Percentiles rank a stretch among this genome's conserved stretches.
Conservation (phyloP, 2,888 invertebrate species). For the Hydrotaea cyrtoneurina region DNA sequence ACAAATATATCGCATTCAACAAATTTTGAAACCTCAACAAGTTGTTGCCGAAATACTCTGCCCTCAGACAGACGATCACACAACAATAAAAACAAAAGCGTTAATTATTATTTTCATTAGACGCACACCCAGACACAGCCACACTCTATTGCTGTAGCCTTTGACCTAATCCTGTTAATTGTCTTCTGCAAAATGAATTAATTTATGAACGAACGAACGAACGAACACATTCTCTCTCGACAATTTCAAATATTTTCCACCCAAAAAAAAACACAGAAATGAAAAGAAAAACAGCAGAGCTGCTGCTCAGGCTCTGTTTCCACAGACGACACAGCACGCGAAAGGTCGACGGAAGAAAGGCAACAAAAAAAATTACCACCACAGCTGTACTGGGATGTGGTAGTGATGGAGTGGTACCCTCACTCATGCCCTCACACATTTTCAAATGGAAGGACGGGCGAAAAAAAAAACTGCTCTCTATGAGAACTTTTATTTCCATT, state of each 20-base stretch:
- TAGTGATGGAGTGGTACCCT: slow-evolving; percentile 17
- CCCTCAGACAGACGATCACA: slow-evolving; percentile 10
- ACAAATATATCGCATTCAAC: not conserved
- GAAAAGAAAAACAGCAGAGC: not conserved
- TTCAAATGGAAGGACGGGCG: not conserved
- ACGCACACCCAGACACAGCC: not conserved
- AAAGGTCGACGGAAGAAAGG: not conserved
- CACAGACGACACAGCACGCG: not conserved
- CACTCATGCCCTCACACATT: not conserved
- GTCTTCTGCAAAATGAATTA: slow-evolving; percentile 63
- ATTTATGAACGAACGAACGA: slow-evolving; percentile 50
- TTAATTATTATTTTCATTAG: slow-evolving; percentile 36
- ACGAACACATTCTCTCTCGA: slow-evolving; percentile 29
- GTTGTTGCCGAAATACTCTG: slow-evolving; percentile 14
- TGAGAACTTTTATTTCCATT: slow-evolving; percentile 57
- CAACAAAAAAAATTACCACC: slow-evolving; percentile 23
- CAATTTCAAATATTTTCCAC: not conserved
- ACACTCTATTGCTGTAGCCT: slow-evolving; percentile 19
- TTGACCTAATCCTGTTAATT: slow-evolving; percentile 67
- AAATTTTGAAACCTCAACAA: slow-evolving; percentile 7
- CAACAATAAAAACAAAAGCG: slow-evolving; percentile 30
- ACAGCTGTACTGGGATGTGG: not conserved
- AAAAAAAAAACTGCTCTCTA: not conserved
- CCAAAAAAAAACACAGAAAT: not conserved
- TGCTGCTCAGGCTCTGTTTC: slow-evolving; percentile 32